A percentile compares a stretch with the other conserved stretches of the same genome.
phyloP scores from a whole-genome alignment of 2,113 vertebrate genomes.

The Abramis brama region DNA sequence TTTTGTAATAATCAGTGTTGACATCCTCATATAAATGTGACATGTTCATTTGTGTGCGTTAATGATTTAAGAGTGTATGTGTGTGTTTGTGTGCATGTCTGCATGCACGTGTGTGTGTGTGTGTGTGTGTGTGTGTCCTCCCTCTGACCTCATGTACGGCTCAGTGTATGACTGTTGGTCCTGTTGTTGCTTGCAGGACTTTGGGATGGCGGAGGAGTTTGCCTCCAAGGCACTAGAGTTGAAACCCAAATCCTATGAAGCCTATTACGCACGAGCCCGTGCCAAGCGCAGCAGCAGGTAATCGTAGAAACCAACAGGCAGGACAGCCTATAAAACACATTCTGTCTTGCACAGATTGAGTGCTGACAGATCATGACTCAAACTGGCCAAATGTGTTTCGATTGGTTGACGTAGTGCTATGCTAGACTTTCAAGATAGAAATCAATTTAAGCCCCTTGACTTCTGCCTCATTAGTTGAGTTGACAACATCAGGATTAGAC shows the following conservation, averaged over 20 bases:
- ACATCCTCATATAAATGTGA: conserved; percentile 3
- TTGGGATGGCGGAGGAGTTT: conserved; percentile 92
- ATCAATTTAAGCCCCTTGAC: conserved; percentile 1
- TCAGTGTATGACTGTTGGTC: conserved; percentile 61
- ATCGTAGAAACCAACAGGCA: conserved; percentile 47
- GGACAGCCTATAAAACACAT: conserved; percentile 42
- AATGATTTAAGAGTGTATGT: not conserved
- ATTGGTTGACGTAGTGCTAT: conserved; percentile 9
- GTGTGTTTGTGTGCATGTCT: not conserved
- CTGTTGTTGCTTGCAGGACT: conserved; percentile 70
- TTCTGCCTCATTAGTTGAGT: not conserved
- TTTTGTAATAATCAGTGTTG: conserved; percentile 26
- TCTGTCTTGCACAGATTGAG: conserved; percentile 9
- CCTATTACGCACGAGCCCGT: conserved; percentile 84
- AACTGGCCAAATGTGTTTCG: not conserved
- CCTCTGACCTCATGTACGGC: conserved; percentile 43
- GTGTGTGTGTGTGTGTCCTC: conserved; percentile 30
- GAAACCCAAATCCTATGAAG: conserved; percentile 97
- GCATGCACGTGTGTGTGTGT: not conserved
- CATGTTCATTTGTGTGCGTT: not conserved
- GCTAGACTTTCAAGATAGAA: not conserved
- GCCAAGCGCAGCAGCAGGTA: conserved; percentile 79
- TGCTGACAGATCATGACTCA: conserved; percentile 9
- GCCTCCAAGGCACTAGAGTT: conserved; percentile 96
- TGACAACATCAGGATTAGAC: conserved; percentile 11